These are phyloP conservation scores for Trogon surrucura DNA, from an alignment of 2,113 vertebrate species.

Conservation along the genomic window DNA sequence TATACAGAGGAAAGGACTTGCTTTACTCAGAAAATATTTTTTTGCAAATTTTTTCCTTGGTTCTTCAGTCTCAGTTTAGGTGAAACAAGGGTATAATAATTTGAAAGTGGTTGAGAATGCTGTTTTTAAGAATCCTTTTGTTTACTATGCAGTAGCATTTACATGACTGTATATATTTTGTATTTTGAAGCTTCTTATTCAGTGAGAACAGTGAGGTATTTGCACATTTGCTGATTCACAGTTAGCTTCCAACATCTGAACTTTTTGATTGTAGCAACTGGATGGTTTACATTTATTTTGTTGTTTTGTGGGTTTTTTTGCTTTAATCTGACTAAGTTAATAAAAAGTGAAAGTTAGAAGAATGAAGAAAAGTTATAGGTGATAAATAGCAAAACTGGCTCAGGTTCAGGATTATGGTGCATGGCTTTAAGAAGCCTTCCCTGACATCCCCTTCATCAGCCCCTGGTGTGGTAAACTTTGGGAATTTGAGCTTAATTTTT, in stretches of 20 bases:
- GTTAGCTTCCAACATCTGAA: background rate
- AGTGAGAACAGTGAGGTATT: background rate
- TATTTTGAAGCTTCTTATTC: background rate
- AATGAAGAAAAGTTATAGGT: background rate
- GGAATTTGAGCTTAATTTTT: background rate
- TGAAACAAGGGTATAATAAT: background rate
- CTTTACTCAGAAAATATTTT: background rate
- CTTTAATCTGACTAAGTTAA: background rate
- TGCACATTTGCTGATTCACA: background rate
- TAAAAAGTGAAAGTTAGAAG: background rate
- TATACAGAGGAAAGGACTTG: background rate
- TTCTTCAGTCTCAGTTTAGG: background rate
- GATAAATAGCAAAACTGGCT: background rate
- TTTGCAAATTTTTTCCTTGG: background rate
- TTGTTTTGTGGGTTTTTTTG: background rate
- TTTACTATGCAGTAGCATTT: constrained; percentile 27
- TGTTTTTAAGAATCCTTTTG: background rate
- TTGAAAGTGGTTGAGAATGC: background rate
- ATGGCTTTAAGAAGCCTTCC: background rate
- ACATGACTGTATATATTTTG: background rate
- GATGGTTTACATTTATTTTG: background rate
- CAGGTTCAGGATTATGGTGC: background rate
- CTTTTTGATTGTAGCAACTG: background rate
- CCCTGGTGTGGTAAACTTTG: background rate
- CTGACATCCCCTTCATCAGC: background rate